Percentiles rank a stretch among this genome's conserved stretches.
Evolutionary conservation across 2,888 invertebrate genomes (phyloP).

Genomic region (Stegana nigrithorax): DNA sequence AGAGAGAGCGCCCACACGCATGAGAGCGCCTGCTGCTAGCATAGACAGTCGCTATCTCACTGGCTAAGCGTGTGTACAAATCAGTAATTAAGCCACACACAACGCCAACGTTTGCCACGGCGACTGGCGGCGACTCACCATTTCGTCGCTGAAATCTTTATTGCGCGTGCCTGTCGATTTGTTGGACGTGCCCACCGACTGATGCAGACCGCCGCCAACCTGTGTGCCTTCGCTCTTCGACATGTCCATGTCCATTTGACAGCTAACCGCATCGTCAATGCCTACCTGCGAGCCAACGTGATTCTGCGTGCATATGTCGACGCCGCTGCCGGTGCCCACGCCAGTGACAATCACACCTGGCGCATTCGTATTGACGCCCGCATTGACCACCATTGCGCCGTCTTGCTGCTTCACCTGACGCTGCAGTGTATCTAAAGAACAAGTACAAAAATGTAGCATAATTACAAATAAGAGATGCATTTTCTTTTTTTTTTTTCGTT

Average conservation of each 20-base stretch:
- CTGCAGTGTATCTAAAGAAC: constrained; percentile 69
- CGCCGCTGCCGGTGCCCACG: constrained; percentile 43
- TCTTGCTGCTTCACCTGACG: constrained; percentile 80
- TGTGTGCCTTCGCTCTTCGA: constrained; percentile 85
- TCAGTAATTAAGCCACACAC: too few species aligned
- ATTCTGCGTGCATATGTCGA: constrained; percentile 76
- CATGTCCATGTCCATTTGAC: constrained; percentile 72
- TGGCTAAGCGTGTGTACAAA: too few species aligned
- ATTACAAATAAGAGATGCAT: background rate
- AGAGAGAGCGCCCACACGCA: too few species aligned
- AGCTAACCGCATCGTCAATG: constrained; percentile 68
- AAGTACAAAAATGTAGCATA: background rate
- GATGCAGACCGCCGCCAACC: constrained; percentile 79
- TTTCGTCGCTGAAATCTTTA: constrained; percentile 76
- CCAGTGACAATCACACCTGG: constrained; percentile 53
- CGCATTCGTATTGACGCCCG: constrained; percentile 54
- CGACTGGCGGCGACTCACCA: too few species aligned
- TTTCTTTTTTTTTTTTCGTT: too few species aligned
- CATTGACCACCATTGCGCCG: constrained; percentile 63
- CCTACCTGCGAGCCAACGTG: constrained; percentile 74
- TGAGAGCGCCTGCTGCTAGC: too few species aligned
- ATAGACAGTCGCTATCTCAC: too few species aligned
- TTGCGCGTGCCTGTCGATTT: constrained; percentile 75
- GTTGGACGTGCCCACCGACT: constrained; percentile 72
- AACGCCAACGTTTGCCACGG: too few species aligned